Evolutionary conservation across 2,888 invertebrate genomes (phyloP), one percentile per base, ranked within the genome.

Genomic region (Trichacis sp.): DNA sequence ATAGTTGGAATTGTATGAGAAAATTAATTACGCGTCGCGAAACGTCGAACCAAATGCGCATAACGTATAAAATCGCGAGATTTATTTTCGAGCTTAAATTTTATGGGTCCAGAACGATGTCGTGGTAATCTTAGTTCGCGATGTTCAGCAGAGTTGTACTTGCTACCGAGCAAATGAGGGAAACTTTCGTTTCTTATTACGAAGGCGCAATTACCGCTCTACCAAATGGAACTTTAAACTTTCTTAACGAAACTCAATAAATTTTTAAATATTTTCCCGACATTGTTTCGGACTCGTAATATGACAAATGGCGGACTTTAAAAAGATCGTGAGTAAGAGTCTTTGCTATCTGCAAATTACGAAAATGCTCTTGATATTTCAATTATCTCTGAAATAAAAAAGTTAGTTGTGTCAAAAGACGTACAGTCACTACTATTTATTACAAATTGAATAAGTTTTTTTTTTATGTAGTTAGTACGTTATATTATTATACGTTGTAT

Each of bases 181-280:
- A 70, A 69, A 69, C 66, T 70, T 69, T 66, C 50, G 59, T 59
- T 51, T 55, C 66, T 59, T 66, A 61, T 67, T 69, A 59, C 64
- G 64, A 64, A 64, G 62, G 64, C 49, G 72, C 72, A 74, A 73
- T 75, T 74, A 73, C 68, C 61, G 69, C 61, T 59, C 64, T 57
- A 58, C 70, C 70, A 64, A 64, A 61, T 62, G 61, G 63, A 73
- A 76, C 68, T 78, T 76, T 64, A 71, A 78, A 74, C 66, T 75
- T 73, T 53, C 51, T 55, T 74, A 74, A 77, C 74, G 69, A 77
- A 77, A 74, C 74, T 72, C 72, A 73, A 73, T 64, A 73, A 73
- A 78, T 77, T 76, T 68, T 71, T 69, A 74, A 74, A 73, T 73
- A 63, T 61, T 43, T 63, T 53, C 55, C 61, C 63, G 67, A 60